These are phyloP conservation scores for Mantis religiosa DNA, from an alignment of 2,888 invertebrate genomes.

Conservation along the genomic window DNA sequence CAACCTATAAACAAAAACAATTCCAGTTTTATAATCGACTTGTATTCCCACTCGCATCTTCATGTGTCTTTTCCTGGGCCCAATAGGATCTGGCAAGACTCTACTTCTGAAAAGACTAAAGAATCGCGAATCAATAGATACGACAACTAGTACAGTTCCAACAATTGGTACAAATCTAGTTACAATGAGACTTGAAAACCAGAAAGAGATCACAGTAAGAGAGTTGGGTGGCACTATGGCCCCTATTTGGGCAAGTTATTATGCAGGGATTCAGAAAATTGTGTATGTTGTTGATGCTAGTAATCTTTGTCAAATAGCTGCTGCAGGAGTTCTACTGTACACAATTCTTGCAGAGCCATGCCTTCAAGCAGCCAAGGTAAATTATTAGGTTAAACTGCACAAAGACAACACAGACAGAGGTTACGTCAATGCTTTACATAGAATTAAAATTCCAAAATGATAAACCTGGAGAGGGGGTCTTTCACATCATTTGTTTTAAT, in stretches of 20 bases:
- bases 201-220: conserved; percentile 55
- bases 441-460: too few relatives aligned
- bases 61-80: conserved; percentile 68
- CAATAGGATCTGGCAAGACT: conserved; percentile 77
- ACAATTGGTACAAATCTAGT: conserved; percentile 77
- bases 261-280: conserved; percentile 54
- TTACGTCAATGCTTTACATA: too few relatives aligned
- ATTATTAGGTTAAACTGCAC: too few relatives aligned
- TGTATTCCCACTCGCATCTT: conserved; percentile 21
- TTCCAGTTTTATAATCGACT: not conserved
- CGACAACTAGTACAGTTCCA: conserved; percentile 72
- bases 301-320: conserved; percentile 81
- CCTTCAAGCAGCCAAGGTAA: conserved; percentile 61
- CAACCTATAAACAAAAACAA: not conserved
- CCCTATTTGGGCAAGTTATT: conserved; percentile 75
- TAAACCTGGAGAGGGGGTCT: too few relatives aligned
- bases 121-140: conserved; percentile 64
- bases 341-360: conserved; percentile 70
- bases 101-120: conserved; percentile 70
- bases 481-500: too few relatives aligned
- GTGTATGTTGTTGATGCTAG: conserved; percentile 81
- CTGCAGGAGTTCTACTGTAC: conserved; percentile 75
- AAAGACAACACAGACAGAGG: too few relatives aligned
- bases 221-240: conserved; percentile 82
- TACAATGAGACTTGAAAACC: conserved; percentile 52